These are phyloP conservation scores for Rhynchonema sp. DNA, from an alignment of 2,888 invertebrate genomes.

Conservation along the genomic window DNA sequence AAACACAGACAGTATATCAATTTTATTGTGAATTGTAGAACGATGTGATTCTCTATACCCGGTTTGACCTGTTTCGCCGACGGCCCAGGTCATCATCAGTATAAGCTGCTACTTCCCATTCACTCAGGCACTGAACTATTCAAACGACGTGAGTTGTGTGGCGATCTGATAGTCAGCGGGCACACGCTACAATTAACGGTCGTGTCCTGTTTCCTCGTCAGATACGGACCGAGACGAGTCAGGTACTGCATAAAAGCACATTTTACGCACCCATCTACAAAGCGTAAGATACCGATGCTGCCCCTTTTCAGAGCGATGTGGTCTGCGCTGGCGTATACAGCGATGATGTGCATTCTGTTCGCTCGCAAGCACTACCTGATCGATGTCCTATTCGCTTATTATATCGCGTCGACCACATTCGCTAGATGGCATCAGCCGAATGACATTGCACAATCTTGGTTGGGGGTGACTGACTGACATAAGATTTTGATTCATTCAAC, in stretches of 20 bases:
- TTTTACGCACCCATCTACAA: no score
- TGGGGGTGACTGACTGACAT: no score
- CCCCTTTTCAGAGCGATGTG: background rate
- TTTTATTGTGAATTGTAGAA: no score
- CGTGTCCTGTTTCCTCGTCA: background rate
- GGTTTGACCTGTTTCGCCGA: no score
- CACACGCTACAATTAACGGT: slow-evolving; percentile 14
- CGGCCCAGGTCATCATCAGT: no score
- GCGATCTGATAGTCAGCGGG: slow-evolving; percentile 24
- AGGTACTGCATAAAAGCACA: no score
- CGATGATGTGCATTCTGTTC: slow-evolving; percentile 3
- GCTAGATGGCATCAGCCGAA: background rate
- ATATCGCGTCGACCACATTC: background rate
- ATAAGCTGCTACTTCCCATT: no score
- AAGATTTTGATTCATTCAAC: no score
- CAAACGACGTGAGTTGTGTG: slow-evolving; percentile 17
- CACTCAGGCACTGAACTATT: background rate
- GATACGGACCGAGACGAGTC: background rate
- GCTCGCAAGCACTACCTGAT: slow-evolving; percentile 5
- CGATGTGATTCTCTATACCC: no score
- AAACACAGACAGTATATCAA: no score
- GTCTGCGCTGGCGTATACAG: background rate
- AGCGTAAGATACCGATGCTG: no score
- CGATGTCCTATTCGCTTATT: slow-evolving; percentile 5
- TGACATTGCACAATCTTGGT: no score